These are phyloP conservation scores for Erinaceus europaeus DNA, from an alignment of 2,113 vertebrate species.

Conservation along the genomic window DNA sequence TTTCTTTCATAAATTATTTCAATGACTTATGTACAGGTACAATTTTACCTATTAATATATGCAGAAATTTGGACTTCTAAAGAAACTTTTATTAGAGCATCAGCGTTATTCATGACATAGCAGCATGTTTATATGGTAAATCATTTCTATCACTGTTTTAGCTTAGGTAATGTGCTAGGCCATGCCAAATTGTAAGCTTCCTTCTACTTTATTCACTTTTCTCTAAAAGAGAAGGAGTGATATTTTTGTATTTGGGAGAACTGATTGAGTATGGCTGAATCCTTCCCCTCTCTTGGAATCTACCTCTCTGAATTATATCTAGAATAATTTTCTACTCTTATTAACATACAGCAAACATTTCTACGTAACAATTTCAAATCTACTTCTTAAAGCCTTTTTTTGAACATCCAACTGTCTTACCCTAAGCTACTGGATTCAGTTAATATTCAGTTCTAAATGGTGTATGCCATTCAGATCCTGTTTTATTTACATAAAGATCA, in stretches of 20 bases:
- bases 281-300: neutral
- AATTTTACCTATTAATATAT: too few species aligned
- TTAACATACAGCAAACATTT: neutral
- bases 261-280: neutral
- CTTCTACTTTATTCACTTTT: neutral
- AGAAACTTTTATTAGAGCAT: too few species aligned
- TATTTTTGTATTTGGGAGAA: neutral
- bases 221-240: neutral
- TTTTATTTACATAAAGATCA: neutral
- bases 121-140: too few species aligned
- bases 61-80: too few species aligned
- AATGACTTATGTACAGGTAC: too few species aligned
- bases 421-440: neutral
- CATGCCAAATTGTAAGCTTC: neutral
- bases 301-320: neutral
- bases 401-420: too few species aligned
- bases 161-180: neutral
- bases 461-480: neutral
- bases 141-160: neutral
- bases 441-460: neutral
- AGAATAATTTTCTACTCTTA: neutral
- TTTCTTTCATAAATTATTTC: too few species aligned
- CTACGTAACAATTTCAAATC: neutral
- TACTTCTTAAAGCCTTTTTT: neutral
- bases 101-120: too few species aligned